Evolutionary conservation across 1,140 invertebrate species (phyloP), one percentile per base, ranked within the genome.

Genomic region (Vanessa atalanta): DNA sequence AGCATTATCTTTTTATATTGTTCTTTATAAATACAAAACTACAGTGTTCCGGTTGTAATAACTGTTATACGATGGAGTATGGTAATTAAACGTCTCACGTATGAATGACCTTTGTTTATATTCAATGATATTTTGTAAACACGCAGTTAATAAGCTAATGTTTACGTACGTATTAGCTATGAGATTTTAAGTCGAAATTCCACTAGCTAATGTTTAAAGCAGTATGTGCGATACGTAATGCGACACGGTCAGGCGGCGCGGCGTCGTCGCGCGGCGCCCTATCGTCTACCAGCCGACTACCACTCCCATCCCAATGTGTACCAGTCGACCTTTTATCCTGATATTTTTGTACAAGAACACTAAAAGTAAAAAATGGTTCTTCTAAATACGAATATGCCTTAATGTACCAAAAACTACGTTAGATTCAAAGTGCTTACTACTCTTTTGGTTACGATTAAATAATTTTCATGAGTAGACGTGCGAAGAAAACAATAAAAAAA

Each of bases 241-340:
- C 83, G 79, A 80, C 73, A 73, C 82, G 78, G 74, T 63, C 80
- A 88, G 86, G 86, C 85, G 75, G 87, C 86, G 84, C 85, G 87
- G 82, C 86, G 88, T 82, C 86, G 75, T 71, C 55, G 76, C 80
- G 72, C 87, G 88, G 89, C 89, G 86, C 89, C 88, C 88, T 89
- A 76, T 80, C 83, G 90, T 92, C 90, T 92, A 83, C 87, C 85
- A 78, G 67, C 83, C 83, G 86, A 83, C 86, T 87, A 86, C 87
- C 83, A 88, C 86, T 84, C 74, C 81, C 87, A 83, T 85, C 84
- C 81, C 83, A 86, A 87, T 84, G 79, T 81, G 79, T 79, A 84
- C 79, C 76, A 82, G 75, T 76, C 79, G 66, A 86, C 76, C 84
- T 83, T 85, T 86, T 82, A 83, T 80, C 80, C 80, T 78, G 60